These are phyloP conservation scores for Siphonodentalium dalli DNA, from an alignment of 2,888 invertebrate species.

Conservation along the genomic window DNA sequence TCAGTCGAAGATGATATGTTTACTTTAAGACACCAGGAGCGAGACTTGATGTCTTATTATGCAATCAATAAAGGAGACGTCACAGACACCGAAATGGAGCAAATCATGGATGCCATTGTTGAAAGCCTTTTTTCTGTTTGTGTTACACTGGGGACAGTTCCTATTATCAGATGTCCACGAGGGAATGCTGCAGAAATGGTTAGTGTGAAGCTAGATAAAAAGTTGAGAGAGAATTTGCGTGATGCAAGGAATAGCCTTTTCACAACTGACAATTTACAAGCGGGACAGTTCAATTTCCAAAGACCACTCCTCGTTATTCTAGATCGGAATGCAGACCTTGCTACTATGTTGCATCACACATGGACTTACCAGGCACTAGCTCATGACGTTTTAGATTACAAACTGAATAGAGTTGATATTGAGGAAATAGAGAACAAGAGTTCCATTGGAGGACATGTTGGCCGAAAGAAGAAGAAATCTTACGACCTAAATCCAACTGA, in stretches of 20 bases:
- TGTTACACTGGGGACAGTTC: constrained; percentile 92
- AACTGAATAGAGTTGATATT: constrained; percentile 83
- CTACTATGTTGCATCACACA: constrained; percentile 97
- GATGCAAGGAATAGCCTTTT: constrained; percentile 97
- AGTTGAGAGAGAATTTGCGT: constrained; percentile 93
- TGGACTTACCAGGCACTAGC: constrained; percentile 99
- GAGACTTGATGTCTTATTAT: constrained; percentile 90
- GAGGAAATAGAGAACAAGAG: constrained; percentile 70
- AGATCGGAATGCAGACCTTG: constrained; percentile 94
- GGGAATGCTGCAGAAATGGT: constrained; percentile 99
- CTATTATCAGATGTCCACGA: constrained; percentile 89
- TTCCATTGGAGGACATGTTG: constrained; percentile 52
- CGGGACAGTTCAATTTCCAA: constrained; percentile 80
- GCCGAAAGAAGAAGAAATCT: constrained; percentile 73
- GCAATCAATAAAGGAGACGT: constrained; percentile 92
- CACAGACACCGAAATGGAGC: constrained; percentile 93
- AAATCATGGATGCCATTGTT: constrained; percentile 90
- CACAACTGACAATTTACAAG: constrained; percentile 68
- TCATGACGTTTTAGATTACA: constrained; percentile 93
- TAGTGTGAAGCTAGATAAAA: constrained; percentile 94
- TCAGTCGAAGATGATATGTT: constrained; percentile 98
- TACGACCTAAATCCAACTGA: constrained; percentile 91
- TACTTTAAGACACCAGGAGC: constrained; percentile 89
- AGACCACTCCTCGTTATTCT: constrained; percentile 89
- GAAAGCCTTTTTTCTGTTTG: constrained; percentile 97